Percentiles rank a stretch among this genome's conserved stretches.
Conservation (phyloP, 2,888 invertebrate genomes). For the Meta bourneti region DNA sequence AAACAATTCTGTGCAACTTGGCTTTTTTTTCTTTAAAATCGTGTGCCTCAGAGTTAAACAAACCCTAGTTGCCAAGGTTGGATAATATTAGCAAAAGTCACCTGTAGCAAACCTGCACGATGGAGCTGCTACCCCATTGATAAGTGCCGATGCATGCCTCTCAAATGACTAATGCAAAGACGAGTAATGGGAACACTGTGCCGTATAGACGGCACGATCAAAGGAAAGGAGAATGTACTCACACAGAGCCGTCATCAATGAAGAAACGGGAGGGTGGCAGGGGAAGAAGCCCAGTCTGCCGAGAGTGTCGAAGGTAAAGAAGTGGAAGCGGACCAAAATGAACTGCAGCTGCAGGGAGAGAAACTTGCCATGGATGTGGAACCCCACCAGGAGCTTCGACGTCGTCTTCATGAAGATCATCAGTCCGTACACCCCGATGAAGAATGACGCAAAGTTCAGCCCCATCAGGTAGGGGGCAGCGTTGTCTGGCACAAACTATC, state of each 20-base stretch:
- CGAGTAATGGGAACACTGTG: no score
- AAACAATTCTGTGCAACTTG: no score
- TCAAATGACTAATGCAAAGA: no score
- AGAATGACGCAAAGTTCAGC: conserved; percentile 77
- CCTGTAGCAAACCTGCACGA: no score
- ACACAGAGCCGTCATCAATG: conserved; percentile 77
- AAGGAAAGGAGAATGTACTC: conserved; percentile 47
- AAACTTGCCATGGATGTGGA: conserved; percentile 77
- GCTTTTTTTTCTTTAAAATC: no score
- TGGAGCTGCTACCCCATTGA: no score
- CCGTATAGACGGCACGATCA: no score
- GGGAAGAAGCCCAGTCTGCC: conserved; percentile 76
- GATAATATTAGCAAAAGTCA: no score
- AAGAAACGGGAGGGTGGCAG: conserved; percentile 77
- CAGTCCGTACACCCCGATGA: conserved; percentile 78
- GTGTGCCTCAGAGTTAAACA: no score
- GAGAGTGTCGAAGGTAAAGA: conserved; percentile 77
- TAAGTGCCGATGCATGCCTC: no score
- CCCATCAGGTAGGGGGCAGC: conserved; percentile 77
- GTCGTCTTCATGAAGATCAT: conserved; percentile 77
- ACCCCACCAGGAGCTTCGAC: conserved; percentile 76
- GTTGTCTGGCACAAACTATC: conserved; percentile 77
- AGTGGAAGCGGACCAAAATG: conserved; percentile 78
- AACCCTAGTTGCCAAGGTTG: no score
- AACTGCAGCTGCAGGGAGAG: conserved; percentile 77